Conservation (phyloP, 2,113 vertebrate species). For the Sceloporus tristichus region DNA sequence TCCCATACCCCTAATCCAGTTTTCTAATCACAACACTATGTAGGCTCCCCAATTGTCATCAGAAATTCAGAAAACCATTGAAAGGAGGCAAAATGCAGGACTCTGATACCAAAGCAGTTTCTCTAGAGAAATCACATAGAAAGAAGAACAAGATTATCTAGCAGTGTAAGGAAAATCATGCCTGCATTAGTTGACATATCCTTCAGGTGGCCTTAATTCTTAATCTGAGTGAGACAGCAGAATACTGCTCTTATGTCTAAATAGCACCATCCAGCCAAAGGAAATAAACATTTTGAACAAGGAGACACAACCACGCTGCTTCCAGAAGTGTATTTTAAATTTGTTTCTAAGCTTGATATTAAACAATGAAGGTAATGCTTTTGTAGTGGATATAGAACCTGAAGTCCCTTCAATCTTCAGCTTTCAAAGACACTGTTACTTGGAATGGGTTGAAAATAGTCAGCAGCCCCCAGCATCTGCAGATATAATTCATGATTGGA, state of each 20-base stretch:
- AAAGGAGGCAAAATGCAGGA: neutral
- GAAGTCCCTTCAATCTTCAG: neutral
- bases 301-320: neutral
- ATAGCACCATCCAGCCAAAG: neutral
- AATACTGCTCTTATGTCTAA: neutral
- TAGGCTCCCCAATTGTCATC: neutral
- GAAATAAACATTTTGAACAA: neutral
- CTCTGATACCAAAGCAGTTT: neutral
- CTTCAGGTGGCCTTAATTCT: neutral
- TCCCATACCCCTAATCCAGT: neutral
- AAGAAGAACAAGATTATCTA: neutral
- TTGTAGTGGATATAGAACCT: constrained; percentile 3
- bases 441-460: neutral
- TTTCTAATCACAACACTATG: neutral
- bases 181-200: neutral
- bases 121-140: neutral
- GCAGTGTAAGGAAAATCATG: neutral
- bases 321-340: neutral
- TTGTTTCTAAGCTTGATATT: neutral
- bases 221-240: neutral
- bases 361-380: neutral
- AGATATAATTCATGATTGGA: constrained; percentile 25
- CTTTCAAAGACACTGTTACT: constrained; percentile 22
- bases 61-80: neutral
- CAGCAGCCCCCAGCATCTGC: neutral